phyloP scores from a whole-genome alignment of 2,797 vertebrate species.

The Macropodus opercularis region DNA sequence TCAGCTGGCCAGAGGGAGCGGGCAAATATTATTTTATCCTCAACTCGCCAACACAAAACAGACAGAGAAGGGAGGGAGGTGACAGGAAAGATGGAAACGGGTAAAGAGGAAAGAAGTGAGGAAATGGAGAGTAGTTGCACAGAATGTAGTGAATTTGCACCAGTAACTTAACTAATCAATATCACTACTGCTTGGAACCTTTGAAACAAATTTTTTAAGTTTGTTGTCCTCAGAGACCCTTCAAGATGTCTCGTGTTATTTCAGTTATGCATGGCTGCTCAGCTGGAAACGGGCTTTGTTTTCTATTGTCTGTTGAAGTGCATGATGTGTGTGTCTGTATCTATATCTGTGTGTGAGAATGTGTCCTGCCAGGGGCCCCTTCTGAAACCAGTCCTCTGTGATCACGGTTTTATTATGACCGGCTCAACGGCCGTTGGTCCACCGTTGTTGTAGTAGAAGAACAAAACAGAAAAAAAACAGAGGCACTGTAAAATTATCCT shows the following conservation, averaged over 20 bases:
- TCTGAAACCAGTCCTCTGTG: constrained; percentile 63
- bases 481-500: constrained; percentile 59
- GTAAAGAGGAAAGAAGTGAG: constrained; percentile 44
- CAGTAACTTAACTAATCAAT: constrained; percentile 21
- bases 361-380: constrained; percentile 47
- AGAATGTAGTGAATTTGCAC: constrained; percentile 35
- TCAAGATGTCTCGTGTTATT: constrained; percentile 14
- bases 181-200: constrained; percentile 38
- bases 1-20: constrained; percentile 78
- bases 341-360: constrained; percentile 7
- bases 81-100: constrained; percentile 50
- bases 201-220: constrained; percentile 9
- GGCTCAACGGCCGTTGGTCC: constrained; percentile 67
- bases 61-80: constrained; percentile 50
- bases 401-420: constrained; percentile 74
- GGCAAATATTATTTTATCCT: constrained; percentile 81
- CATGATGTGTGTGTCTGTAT: constrained; percentile 21
- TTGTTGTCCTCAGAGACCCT: constrained; percentile 12
- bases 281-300: constrained; percentile 22
- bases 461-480: background rate
- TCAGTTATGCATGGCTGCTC: constrained; percentile 36
- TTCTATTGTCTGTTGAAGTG: constrained; percentile 18
- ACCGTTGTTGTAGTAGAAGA: constrained; percentile 56
- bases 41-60: constrained; percentile 79
- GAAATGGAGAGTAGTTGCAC: constrained; percentile 50